Base-by-base conservation (phyloP, 2,888 invertebrate genomes). In the Lasioglossum leucozonium region DNA sequence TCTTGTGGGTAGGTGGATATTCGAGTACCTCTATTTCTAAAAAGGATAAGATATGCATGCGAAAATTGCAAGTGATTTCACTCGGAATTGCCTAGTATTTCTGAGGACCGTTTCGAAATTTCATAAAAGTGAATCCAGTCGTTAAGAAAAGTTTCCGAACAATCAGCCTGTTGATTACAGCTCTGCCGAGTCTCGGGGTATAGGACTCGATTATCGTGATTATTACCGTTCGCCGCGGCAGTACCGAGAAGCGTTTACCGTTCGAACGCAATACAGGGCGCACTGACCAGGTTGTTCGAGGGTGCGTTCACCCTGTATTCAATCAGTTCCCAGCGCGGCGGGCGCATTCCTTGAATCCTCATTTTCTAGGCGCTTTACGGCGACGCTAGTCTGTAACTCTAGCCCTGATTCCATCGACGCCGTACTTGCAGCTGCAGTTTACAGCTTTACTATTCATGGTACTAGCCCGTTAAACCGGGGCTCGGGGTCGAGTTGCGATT, bases 281-380 rank as follows among this genome's bases (percentile, higher is more conserved):
- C n/a, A 13, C 11, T 40, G 69, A n/a, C 69, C 40, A 40, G n/a
- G n/a, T 69, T 69, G n/a, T 69, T 69, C 69, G 11, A 69, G 40
- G 4, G 40, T 40, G 22, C 69, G n/a, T 71, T 71, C 71, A 71
- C 37, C 71, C 71, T 42, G n/a, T 26, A 26, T 71, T 71, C 71
- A 42, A 71, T 71, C 71, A 42, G 71, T 71, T 42, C 42, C 26
- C 44, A 10, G 26, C 16, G n/a, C 44, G 18, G 26, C 16, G n/a
- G 37, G 71, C 42, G 6, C 42, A 71, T 71, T 71, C 71, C 71
- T 42, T 42, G 71, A 71, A 71, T 71, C 71, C 71, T 71, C 71
- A 71, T 71, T 71, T 42, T 42, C 42, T 26, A 42, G 37, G 26
- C 26, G 42, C 42, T 42, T 42, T 37, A 42, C 26, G 42, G 5